Conservation (phyloP, 2,797 vertebrate species). For the Pampus argenteus region DNA sequence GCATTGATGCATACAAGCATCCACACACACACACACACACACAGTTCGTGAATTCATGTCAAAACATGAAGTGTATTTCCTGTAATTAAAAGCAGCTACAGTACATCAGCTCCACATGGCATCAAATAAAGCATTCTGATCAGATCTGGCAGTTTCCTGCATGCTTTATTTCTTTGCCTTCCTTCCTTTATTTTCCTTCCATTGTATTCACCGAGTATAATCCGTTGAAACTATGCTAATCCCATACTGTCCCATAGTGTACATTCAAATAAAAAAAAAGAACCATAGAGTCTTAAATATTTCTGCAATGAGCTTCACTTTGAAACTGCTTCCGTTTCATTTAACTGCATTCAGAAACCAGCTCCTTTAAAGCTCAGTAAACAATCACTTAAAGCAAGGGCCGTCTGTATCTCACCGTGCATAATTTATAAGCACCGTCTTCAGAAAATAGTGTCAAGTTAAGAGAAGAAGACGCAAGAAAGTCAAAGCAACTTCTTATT, state of each 20-base stretch:
- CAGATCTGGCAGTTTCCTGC: constrained; percentile 34
- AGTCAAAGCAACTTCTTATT: constrained; percentile 23
- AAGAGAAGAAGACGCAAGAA: constrained; percentile 14
- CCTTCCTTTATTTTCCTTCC: no score
- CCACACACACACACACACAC: constrained; percentile 5
- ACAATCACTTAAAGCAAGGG: constrained; percentile 44
- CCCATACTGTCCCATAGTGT: constrained; percentile 22
- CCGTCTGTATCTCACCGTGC: constrained; percentile 25
- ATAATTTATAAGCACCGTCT: constrained; percentile 51
- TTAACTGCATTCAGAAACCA: constrained; percentile 2
- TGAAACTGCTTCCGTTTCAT: constrained; percentile 37
- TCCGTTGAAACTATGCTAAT: constrained; percentile 53
- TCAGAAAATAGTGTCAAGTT: constrained; percentile 36
- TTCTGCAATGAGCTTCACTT: constrained; percentile 35
- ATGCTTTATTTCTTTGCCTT: constrained; percentile 22
- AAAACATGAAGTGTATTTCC: constrained; percentile 34
- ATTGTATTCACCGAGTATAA: constrained; percentile 28
- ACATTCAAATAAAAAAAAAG: constrained; percentile 13
- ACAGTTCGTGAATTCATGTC: constrained; percentile 14
- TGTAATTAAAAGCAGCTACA: constrained; percentile 40
- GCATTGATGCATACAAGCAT: constrained; percentile 5
- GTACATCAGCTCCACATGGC: constrained; percentile 19
- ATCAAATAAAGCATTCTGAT: constrained; percentile 39
- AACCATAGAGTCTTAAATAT: constrained; percentile 13
- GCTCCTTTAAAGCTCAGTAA: constrained; percentile 40